Base-by-base conservation (phyloP, 2,797 vertebrate species). In the Bucorvus abyssinicus region DNA sequence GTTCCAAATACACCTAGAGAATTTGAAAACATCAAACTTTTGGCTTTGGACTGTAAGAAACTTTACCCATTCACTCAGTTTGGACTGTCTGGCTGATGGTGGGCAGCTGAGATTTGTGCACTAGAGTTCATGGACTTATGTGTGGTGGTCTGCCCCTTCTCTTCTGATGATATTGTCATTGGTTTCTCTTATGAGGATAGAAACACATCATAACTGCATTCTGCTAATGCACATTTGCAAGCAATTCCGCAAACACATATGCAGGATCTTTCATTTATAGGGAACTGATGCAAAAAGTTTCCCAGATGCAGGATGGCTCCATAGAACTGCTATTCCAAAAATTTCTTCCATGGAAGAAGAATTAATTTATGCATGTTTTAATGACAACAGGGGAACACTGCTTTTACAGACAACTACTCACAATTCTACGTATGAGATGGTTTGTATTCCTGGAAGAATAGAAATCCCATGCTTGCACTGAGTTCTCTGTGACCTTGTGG, bases 41-140 rank as follows among this genome's bases (percentile, higher is more conserved):
- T 56, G 44, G 23, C 34, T 76, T 73, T 83, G 17, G 9, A 50
- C 38, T 65, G 12, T 55, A 45, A 49, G 59, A 56, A 71, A 18
- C 44, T 34, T 78, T 19, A 68, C 5, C 11, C 27, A 9, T 59
- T 67, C 29, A 9, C 23, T 40, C 21, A 19, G 20, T 38, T 19
- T 71, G 42, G 26, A 50, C 32, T 42, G 19, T 56, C 36, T 56
- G 49, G 19, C 52, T 82, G n/a, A 67, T 8, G 2, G 19, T n/a
- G 9, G 23, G 18, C 34, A 52, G 30, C 74, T 84, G 70, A 79
- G 45, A 36, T 83, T 77, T 73, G 27, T 52, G 53, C n/a, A 30
- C 16, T 26, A 6, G 14, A 42, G 49, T 7, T 4, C 16, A 6
- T 52, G 75, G 12, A 32, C 0, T 32, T 67, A 3, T 1, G 2